Conservation (phyloP, 2,888 invertebrate genomes). For the Scaptomyza cyrtandrae region DNA sequence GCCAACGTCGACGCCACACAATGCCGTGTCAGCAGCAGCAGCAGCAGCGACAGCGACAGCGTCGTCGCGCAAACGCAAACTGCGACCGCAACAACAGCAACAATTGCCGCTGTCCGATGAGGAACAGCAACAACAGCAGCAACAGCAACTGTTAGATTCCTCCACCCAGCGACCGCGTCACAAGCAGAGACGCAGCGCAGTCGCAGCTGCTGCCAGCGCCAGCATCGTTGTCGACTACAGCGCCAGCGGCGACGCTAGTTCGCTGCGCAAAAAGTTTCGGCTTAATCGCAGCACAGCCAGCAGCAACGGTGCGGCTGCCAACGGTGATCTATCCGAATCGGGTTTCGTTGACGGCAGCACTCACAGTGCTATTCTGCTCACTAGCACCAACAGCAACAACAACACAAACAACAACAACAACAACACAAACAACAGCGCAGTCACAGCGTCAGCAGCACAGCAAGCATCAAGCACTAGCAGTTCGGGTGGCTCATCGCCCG, state of each 20-base stretch:
- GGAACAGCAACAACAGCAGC: conserved; percentile 48
- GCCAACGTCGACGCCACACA: conserved; percentile 79
- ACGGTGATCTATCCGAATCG: conserved; percentile 75
- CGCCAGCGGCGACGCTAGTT: conserved; percentile 64
- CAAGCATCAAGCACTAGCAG: conserved; percentile 55
- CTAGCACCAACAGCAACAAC: conserved; percentile 33
- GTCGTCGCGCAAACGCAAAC: conserved; percentile 65
- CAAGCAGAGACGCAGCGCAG: conserved; percentile 76
- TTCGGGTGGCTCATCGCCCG: conserved; percentile 82
- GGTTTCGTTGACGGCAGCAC: conserved; percentile 83
- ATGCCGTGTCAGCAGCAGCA: conserved; percentile 9
- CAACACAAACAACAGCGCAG: conserved; percentile 2
- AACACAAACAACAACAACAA: conserved; percentile 41
- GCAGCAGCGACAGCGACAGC: conserved; percentile 30
- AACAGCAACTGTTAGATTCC: conserved; percentile 33
- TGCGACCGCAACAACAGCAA: conserved; percentile 31
- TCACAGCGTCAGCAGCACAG: conserved; percentile 30
- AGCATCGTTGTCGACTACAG: conserved; percentile 75
- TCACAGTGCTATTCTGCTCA: conserved; percentile 69
- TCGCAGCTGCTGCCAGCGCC: conserved; percentile 51
- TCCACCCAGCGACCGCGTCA: conserved; percentile 69
- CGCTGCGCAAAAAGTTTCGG: conserved; percentile 84
- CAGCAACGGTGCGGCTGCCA: conserved; percentile 36
- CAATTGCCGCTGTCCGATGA: conserved; percentile 62
- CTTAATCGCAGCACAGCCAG: conserved; percentile 73